Evolutionary conservation across 2,888 invertebrate species (phyloP).

Genomic region (Epistrophella euchroma): DNA sequence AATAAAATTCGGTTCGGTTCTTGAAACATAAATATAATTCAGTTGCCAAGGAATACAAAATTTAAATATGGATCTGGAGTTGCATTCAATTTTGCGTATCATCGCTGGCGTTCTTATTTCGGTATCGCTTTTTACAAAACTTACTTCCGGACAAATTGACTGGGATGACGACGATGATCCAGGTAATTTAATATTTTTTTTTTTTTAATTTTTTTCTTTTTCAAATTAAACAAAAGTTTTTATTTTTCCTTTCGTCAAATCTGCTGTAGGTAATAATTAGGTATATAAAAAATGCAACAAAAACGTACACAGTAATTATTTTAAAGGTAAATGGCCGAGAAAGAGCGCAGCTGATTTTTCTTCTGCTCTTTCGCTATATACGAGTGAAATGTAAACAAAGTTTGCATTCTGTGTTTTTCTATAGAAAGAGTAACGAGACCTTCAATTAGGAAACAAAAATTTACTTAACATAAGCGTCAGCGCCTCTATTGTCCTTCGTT

Average conservation of each 20-base stretch:
- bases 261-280: not conserved
- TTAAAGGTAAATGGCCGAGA: constrained; percentile 69
- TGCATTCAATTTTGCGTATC: constrained; percentile 77
- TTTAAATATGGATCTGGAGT: constrained; percentile 77
- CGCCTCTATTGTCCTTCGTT: constrained; percentile 70
- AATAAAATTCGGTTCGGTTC: not conserved
- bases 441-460: constrained; percentile 74
- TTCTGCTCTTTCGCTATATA: not conserved
- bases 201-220: constrained; percentile 6
- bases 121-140: constrained; percentile 80
- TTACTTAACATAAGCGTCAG: constrained; percentile 72
- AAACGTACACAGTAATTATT: constrained; percentile 13
- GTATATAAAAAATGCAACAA: not conserved
- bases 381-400: constrained; percentile 63
- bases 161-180: constrained; percentile 85
- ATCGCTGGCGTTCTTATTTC: constrained; percentile 79
- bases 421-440: constrained; percentile 38
- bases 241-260: no score
- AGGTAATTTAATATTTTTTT: constrained; percentile 80
- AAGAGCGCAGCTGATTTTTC: constrained; percentile 9
- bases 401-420: not conserved
- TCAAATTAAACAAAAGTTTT: constrained; percentile 7
- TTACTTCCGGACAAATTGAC: constrained; percentile 84
- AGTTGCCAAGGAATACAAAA: constrained; percentile 12
- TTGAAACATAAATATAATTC: constrained; percentile 45